phyloP scores from a whole-genome alignment of 2,113 vertebrate genomes.

The Lagopus leucura region DNA sequence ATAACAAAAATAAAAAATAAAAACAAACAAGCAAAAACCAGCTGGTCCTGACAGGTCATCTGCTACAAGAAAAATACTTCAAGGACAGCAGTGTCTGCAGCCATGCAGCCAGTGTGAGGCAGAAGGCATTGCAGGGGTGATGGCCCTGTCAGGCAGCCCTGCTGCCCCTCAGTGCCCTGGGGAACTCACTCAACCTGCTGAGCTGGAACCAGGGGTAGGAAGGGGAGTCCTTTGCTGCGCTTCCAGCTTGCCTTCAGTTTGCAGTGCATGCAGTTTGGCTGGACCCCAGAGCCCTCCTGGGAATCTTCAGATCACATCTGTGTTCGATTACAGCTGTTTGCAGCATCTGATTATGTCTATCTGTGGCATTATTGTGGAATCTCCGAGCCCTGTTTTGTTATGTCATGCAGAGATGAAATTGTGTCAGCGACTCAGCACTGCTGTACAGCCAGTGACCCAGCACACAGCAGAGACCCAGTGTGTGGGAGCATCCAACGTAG shows the following conservation, averaged over 20 bases:
- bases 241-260: neutral
- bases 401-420: neutral
- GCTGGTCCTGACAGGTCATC: neutral
- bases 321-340: constrained; percentile 39
- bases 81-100: neutral
- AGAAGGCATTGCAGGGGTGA: neutral
- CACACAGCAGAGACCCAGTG: accelerated
- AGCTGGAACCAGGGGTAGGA: neutral
- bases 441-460: neutral
- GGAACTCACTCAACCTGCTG: neutral
- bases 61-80: neutral
- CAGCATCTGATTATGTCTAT: constrained; percentile 51
- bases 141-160: accelerated
- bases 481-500: accelerated
- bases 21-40: neutral
- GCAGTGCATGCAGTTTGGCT: neutral
- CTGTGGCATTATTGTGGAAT: constrained; percentile 33
- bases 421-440: neutral
- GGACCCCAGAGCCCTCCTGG: neutral
- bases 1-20: neutral
- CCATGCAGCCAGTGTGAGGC: neutral
- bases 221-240: neutral
- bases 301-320: constrained; percentile 54
- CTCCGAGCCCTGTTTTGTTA: neutral
- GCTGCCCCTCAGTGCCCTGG: accelerated